phyloP scores from a whole-genome alignment of 2,113 vertebrate genomes.

The Pseudorasbora parva region DNA sequence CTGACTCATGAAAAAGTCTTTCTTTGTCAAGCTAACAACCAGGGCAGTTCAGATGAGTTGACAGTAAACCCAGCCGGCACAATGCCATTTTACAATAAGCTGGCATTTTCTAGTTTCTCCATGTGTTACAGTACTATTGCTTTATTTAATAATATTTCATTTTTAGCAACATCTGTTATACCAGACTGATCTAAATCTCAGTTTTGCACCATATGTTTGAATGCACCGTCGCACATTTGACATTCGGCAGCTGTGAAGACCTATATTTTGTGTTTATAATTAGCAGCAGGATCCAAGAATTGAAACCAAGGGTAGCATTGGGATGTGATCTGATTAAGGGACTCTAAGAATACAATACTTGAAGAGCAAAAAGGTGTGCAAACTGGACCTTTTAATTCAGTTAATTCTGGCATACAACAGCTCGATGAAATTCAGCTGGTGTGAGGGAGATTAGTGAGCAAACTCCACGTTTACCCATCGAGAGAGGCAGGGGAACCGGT shows the following conservation, averaged over 20 bases:
- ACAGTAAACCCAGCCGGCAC: conserved; percentile 42
- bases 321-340: conserved; percentile 51
- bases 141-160: conserved; percentile 1
- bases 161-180: not conserved
- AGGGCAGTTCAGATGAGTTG: conserved; percentile 46
- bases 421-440: conserved; percentile 20
- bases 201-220: not conserved
- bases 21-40: conserved; percentile 65
- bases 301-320: conserved; percentile 43
- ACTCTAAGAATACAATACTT: conserved; percentile 52
- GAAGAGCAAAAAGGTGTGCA: conserved; percentile 11
- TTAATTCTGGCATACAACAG: conserved; percentile 3
- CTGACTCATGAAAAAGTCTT: conserved; percentile 70
- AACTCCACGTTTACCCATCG: conserved; percentile 59
- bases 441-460: conserved; percentile 60
- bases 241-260: conserved; percentile 32
- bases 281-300: conserved; percentile 47
- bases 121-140: not conserved
- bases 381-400: conserved; percentile 45
- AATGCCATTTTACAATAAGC: conserved; percentile 31
- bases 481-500: conserved; percentile 63
- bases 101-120: conserved; percentile 19
- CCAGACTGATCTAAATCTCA: not conserved
- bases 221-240: not conserved
- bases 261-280: conserved; percentile 53